Conservation (phyloP, 1,140 invertebrate genomes). For the Listronotus bonariensis region DNA sequence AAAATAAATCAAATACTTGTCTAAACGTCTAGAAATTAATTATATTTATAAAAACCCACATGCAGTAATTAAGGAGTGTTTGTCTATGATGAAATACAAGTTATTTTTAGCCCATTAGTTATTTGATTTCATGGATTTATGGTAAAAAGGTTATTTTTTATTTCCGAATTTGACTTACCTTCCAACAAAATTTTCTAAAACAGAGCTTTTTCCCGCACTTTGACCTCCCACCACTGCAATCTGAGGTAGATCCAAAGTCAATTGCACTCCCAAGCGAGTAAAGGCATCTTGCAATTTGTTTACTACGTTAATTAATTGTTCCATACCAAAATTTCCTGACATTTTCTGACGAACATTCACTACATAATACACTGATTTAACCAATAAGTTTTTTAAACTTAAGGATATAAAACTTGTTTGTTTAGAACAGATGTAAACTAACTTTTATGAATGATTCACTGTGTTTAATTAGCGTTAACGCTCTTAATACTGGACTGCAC, state of each 20-base stretch:
- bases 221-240: conserved; percentile 99
- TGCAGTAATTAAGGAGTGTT: no score
- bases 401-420: conserved; percentile 17
- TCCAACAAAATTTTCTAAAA: conserved; percentile 99
- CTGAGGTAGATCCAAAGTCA: conserved; percentile 98
- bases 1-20: no score
- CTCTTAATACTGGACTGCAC: no score
- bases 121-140: background rate
- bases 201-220: conserved; percentile 98
- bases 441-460: conserved; percentile 23
- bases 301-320: conserved; percentile 96
- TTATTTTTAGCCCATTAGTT: conserved; percentile 1
- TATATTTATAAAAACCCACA: conserved; percentile 1
- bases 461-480: conserved; percentile 13
- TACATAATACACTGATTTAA: background rate
- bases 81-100: conserved; percentile 1
- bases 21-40: no score
- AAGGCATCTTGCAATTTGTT: conserved; percentile 99
- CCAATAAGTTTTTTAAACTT: background rate
- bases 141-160: background rate
- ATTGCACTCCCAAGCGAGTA: conserved; percentile 93
- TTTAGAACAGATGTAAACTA: background rate
- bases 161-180: conserved; percentile 68
- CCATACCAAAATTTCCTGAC: conserved; percentile 92
- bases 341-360: conserved; percentile 56